These are phyloP conservation scores for Cabera pusaria DNA, from an alignment of 2,888 invertebrate species.

Conservation along the genomic window DNA sequence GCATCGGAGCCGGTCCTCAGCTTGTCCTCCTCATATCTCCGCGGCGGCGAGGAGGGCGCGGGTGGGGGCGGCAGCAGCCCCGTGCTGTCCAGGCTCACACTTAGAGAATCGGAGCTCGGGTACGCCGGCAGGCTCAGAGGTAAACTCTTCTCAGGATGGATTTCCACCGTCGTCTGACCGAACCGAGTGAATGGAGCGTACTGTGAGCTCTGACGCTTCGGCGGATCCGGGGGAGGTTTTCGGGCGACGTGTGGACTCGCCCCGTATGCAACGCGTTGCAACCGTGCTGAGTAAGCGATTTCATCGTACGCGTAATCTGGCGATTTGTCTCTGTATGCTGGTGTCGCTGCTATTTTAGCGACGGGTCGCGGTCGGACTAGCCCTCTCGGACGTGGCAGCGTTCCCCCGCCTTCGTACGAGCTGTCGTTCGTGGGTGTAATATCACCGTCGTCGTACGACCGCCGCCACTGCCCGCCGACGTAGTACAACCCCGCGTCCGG, in stretches of 20 bases:
- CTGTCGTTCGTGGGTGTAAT: conserved; percentile 92
- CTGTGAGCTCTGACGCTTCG: conserved; percentile 87
- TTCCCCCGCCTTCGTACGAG: conserved; percentile 89
- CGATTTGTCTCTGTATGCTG: conserved; percentile 67
- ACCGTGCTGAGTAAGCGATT: conserved; percentile 71
- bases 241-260: conserved; percentile 89
- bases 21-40: conserved; percentile 71
- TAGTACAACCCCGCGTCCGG: conserved; percentile 84
- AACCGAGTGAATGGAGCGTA: conserved; percentile 77
- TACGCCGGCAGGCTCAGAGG: conserved; percentile 85
- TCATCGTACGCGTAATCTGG: conserved; percentile 78
- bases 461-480: conserved; percentile 86
- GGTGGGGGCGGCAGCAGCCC: conserved; percentile 86
- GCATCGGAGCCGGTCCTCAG: conserved; percentile 90
- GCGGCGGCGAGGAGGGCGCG: conserved; percentile 86
- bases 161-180: conserved; percentile 85
- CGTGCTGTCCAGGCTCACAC: conserved; percentile 85
- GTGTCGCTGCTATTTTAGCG: conserved; percentile 88
- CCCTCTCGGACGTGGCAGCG: conserved; percentile 92
- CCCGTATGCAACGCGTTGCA: conserved; percentile 82
- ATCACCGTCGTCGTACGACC: conserved; percentile 95
- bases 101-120: conserved; percentile 85
- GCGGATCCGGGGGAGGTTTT: conserved; percentile 92
- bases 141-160: conserved; percentile 81
- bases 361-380: conserved; percentile 91